A percentile compares a stretch with the other conserved stretches of the same genome.
Evolutionary conservation across 2,113 vertebrate genomes (phyloP).

Genomic region (Muntiacus muntjak): DNA sequence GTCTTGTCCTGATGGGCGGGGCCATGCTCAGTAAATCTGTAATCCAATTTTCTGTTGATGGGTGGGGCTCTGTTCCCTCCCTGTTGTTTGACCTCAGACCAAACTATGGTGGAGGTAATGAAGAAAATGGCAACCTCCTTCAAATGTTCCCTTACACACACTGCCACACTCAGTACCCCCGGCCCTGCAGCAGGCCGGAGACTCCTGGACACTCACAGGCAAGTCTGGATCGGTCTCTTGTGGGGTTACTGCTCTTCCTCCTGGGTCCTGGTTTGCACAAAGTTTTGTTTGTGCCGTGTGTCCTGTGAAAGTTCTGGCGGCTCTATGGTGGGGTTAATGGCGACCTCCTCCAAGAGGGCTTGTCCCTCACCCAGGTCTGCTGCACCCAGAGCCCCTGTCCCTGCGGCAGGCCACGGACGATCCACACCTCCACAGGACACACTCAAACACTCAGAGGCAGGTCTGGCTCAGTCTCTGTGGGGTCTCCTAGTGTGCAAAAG

Average conservation of each 20-base stretch:
- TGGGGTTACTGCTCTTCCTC: not conserved
- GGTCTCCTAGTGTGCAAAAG: not conserved
- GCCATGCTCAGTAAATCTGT: not conserved
- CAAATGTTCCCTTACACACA: not conserved
- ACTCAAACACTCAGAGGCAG: not conserved
- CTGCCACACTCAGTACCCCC: not conserved
- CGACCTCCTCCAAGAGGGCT: not conserved
- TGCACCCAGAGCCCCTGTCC: not conserved
- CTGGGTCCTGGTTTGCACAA: not conserved
- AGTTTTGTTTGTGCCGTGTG: not conserved
- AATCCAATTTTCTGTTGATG: not conserved
- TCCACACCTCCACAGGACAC: not conserved
- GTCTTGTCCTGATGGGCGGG: not conserved
- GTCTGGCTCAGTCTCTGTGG: not conserved
- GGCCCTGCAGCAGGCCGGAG: not conserved
- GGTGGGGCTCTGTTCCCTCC: accelerated
- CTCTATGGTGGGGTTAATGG: not conserved
- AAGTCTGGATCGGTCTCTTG: not conserved
- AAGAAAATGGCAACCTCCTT: not conserved
- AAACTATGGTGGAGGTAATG: not conserved
- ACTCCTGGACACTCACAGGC: not conserved
- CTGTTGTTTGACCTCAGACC: not conserved
- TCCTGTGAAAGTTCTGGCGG: not conserved
- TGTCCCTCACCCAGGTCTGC: not conserved
- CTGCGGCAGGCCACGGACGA: not conserved